Percentiles rank a stretch among this genome's conserved stretches.
These are phyloP conservation scores for Microctenopoma lineatum DNA, from an alignment of 2,797 vertebrate species.

Conservation along the genomic window DNA sequence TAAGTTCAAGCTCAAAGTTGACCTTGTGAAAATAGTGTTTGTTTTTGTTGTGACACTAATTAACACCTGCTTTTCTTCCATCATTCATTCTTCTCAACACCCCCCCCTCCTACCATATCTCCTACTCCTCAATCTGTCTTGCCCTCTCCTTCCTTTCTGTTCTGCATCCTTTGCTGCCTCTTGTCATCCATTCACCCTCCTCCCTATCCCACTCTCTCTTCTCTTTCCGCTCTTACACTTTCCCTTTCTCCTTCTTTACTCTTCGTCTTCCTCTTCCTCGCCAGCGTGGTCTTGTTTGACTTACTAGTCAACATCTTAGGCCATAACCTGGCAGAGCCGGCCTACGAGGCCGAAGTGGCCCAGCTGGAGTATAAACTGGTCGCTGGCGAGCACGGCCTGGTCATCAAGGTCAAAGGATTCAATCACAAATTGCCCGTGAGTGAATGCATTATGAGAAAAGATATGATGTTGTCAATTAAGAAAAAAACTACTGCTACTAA, in stretches of 20 bases:
- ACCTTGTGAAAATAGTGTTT: constrained; percentile 32
- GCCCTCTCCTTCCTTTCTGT: not conserved
- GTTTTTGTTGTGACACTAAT: constrained; percentile 33
- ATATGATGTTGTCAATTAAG: not conserved
- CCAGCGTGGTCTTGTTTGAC: constrained; percentile 93
- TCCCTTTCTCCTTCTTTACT: not conserved
- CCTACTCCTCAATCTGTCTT: not conserved
- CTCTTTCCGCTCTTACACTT: not conserved
- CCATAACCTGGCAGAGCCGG: constrained; percentile 93
- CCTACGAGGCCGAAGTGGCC: constrained; percentile 94
- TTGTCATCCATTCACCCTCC: not conserved
- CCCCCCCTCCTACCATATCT: not conserved
- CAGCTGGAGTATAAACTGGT: constrained; percentile 94
- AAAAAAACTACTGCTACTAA: no score
- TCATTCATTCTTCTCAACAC: constrained; percentile 1
- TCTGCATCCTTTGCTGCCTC: not conserved
- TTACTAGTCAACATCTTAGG: constrained; percentile 93
- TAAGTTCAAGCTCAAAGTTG: constrained; percentile 78
- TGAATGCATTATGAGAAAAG: constrained; percentile 29
- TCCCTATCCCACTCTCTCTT: not conserved
- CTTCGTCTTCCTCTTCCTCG: not conserved
- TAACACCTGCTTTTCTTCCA: constrained; percentile 15
- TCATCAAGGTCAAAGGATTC: constrained; percentile 94
- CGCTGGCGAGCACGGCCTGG: constrained; percentile 91
- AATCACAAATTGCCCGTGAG: constrained; percentile 96